Evolutionary conservation across 2,113 vertebrate genomes (phyloP).

Genomic region (Bolborhynchus lineola): DNA sequence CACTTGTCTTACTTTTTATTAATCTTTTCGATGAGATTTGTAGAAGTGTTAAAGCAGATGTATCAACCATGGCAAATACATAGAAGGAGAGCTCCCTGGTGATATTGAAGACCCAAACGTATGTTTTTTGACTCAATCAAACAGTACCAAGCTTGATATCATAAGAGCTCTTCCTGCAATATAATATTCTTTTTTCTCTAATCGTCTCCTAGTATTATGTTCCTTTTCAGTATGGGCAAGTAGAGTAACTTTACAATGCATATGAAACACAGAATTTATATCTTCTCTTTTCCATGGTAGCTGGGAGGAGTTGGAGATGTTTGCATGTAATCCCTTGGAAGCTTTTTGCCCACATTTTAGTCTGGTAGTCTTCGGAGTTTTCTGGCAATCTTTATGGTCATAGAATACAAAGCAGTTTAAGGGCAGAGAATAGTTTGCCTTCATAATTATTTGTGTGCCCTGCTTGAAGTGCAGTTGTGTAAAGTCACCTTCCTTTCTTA

Average conservation of each 20-base stretch:
- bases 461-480: neutral
- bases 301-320: neutral
- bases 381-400: neutral
- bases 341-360: neutral
- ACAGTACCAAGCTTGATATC: neutral
- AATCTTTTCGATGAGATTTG: neutral
- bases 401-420: neutral
- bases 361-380: neutral
- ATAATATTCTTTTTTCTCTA: neutral
- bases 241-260: neutral
- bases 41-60: neutral
- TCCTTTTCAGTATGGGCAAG: neutral
- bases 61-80: neutral
- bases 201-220: neutral
- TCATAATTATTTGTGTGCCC: neutral
- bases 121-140: neutral
- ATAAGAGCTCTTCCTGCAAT: neutral
- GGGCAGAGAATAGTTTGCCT: neutral
- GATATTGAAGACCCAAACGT: neutral
- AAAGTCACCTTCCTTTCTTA: neutral
- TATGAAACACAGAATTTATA: neutral
- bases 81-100: neutral
- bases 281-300: neutral
- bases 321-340: neutral
- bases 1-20: neutral